Percentiles rank a stretch among this genome's conserved stretches.
Evolutionary conservation across 2,113 vertebrate species (phyloP).

Genomic region (Mugil cephalus): DNA sequence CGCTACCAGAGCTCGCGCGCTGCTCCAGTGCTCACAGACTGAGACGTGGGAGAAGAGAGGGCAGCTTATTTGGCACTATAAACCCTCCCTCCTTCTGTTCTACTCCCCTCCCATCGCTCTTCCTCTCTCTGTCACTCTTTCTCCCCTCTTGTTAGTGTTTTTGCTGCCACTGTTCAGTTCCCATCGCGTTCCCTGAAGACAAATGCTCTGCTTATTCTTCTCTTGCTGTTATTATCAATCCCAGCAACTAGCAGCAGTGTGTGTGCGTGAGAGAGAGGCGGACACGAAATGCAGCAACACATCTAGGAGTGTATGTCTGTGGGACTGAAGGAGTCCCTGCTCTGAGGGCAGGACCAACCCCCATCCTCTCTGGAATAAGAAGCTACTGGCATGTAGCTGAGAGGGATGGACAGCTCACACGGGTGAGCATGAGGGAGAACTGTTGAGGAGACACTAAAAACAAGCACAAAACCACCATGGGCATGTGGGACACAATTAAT

Average conservation of each 20-base stretch:
- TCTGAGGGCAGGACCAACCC: conserved; percentile 73
- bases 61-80: conserved; percentile 47
- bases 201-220: not conserved
- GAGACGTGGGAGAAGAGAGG: conserved; percentile 53
- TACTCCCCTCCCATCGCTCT: conserved; percentile 36
- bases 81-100: conserved; percentile 38
- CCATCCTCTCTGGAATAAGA: conserved; percentile 64
- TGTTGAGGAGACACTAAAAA: not conserved
- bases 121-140: conserved; percentile 24
- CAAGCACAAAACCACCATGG: conserved; percentile 2
- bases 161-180: not conserved
- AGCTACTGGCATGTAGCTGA: conserved; percentile 79
- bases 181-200: conserved; percentile 3
- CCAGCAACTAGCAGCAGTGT: conserved; percentile 12
- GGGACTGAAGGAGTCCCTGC: conserved; percentile 60
- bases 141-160: conserved; percentile 24
- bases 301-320: conserved; percentile 77
- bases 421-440: not conserved
- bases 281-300: conserved; percentile 65
- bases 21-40: conserved; percentile 46
- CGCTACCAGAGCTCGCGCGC: conserved; percentile 18
- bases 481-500: not conserved
- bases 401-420: not conserved
- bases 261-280: conserved; percentile 31
- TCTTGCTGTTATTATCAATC: conserved; percentile 7